Evolutionary conservation across 2,113 vertebrate genomes (phyloP).

Genomic region (Cyprinodon tularosa): DNA sequence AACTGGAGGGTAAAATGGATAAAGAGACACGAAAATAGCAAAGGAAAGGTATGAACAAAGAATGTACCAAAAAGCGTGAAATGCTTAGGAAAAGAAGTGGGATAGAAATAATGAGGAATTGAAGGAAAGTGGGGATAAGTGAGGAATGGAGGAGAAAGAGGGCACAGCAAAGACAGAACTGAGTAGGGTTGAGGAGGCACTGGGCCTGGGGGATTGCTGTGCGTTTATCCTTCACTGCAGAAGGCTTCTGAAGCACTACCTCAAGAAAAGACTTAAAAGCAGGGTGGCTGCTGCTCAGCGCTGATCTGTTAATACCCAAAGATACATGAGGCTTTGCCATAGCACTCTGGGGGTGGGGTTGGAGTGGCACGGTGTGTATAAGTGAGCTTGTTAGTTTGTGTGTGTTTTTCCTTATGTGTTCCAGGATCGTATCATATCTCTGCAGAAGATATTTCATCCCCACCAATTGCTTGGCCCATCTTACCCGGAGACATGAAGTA

Average conservation of each 20-base stretch:
- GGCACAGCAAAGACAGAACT: slow-evolving; percentile 43
- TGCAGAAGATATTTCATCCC: slow-evolving; percentile 53
- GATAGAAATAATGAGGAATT: slow-evolving; percentile 62
- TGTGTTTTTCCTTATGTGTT: slow-evolving; percentile 49
- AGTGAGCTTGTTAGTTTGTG: slow-evolving; percentile 40
- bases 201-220: slow-evolving; percentile 69
- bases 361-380: slow-evolving; percentile 45
- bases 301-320: slow-evolving; percentile 78
- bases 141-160: slow-evolving; percentile 40
- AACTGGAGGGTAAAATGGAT: slow-evolving; percentile 26
- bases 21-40: slow-evolving; percentile 31
- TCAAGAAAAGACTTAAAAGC: slow-evolving; percentile 79
- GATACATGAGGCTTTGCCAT: slow-evolving; percentile 58
- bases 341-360: slow-evolving; percentile 43
- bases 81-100: slow-evolving; percentile 49
- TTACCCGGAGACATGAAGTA: slow-evolving; percentile 62
- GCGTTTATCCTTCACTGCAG: slow-evolving; percentile 79
- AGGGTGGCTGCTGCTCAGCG: slow-evolving; percentile 64
- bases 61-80: slow-evolving; percentile 52
- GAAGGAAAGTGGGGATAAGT: slow-evolving; percentile 61
- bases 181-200: slow-evolving; percentile 57
- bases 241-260: slow-evolving; percentile 77
- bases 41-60: slow-evolving; percentile 45
- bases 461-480: slow-evolving; percentile 34
- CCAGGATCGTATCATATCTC: slow-evolving; percentile 62